A percentile compares a stretch with the other conserved stretches of the same genome.
Evolutionary conservation across 2,888 invertebrate species (phyloP).

Genomic region (Anarsia innoxiella): DNA sequence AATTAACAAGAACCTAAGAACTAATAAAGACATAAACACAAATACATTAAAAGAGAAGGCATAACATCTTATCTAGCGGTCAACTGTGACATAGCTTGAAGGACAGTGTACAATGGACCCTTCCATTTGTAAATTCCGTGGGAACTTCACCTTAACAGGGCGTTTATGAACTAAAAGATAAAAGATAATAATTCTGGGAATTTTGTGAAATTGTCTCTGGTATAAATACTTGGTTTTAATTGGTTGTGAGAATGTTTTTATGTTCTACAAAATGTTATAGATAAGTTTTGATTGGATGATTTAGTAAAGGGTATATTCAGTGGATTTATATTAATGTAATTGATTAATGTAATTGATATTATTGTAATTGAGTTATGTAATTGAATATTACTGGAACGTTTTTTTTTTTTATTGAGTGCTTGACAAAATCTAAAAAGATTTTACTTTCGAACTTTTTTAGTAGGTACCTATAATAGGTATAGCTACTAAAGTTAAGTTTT

Average conservation of each 20-base stretch:
- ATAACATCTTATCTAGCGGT: neutral
- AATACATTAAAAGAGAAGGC: neutral
- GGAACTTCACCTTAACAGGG: neutral
- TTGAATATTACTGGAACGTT: neutral
- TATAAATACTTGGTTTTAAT: too few relatives aligned
- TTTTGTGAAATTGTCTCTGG: neutral
- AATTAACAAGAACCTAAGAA: neutral
- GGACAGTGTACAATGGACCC: constrained; percentile 1
- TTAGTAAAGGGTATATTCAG: neutral
- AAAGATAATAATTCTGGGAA: neutral
- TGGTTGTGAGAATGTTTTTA: neutral
- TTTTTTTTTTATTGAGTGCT: too few relatives aligned
- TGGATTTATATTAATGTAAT: neutral
- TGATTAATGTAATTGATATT: neutral
- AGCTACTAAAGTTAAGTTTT: too few relatives aligned
- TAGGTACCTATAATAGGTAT: too few relatives aligned
- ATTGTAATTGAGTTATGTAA: neutral
- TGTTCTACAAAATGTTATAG: neutral
- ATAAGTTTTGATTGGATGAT: neutral
- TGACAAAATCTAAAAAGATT: too few relatives aligned
- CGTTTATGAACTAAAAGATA: neutral
- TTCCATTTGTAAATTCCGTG: neutral
- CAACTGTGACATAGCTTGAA: neutral
- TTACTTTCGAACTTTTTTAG: too few relatives aligned
- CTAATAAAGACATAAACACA: neutral